Evolutionary conservation across 2,888 invertebrate species (phyloP), one percentile per base, ranked within the genome.

Genomic region (Apamea monoglypha): DNA sequence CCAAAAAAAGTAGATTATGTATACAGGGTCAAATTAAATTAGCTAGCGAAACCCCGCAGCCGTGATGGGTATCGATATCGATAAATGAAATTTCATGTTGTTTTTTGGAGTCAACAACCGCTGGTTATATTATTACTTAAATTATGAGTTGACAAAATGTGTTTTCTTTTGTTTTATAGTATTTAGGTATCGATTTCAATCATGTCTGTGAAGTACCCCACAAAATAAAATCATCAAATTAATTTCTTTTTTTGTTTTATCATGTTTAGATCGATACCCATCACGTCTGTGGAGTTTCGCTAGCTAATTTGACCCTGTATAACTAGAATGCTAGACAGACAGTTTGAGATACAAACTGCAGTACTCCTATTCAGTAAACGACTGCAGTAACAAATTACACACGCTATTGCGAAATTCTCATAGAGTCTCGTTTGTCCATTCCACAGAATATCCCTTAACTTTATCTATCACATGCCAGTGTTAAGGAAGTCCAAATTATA

Each of bases 401-500:
- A 53, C 16, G 14, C 8, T 29, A 25, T n/a, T 77, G 6, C 16
- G 32, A 67, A 25, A 25, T 59, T 18, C 25, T 59, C 18, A 14
- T 40, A 4, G 10, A 50, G 21, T 5, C 25, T 83, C 32, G 12
- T 72, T 69, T 53, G 25, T 44, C 21, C 18, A 66, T 18, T 74
- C 25, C 18, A 59, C 44, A 84, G 21, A 73, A 69, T 47, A 56
- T 69, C 29, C 32, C 14, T 69, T 74, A 72, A 50, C 40, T 69
- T 36, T 40, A 66, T 77, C 72, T 85, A 78, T 74, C 63, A 36
- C 56, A 63, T 73, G 59, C 16, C 80, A 21, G 74, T 75, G 88
- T 81, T 83, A 85, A 89, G 91, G 91, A 91, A 91, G 89, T 87
- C 72, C 75, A 76, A 91, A 90, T 91, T 88, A 86, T 82, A 85